Percentiles rank a stretch among this genome's conserved stretches.
phyloP scores from a whole-genome alignment of 2,888 invertebrate genomes.

The Ormyrus pomaceus region DNA sequence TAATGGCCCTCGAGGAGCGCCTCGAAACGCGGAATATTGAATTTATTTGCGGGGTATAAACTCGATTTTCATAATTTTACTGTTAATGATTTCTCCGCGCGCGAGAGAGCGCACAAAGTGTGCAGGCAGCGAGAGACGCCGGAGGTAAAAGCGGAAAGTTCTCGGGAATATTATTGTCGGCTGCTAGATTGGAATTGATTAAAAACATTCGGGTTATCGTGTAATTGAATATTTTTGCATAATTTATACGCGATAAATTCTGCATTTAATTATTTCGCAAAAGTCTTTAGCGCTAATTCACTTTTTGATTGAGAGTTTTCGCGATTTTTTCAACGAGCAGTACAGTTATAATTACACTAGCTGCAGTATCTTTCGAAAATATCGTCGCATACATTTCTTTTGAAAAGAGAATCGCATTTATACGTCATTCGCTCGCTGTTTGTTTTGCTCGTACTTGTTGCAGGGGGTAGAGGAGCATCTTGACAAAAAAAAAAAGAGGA shows the following conservation, averaged over 20 bases:
- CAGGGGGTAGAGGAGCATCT: background rate
- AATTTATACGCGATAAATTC: too few species aligned
- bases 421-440: background rate
- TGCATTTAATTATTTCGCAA: too few species aligned
- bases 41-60: conserved; percentile 30
- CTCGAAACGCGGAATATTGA: conserved; percentile 27
- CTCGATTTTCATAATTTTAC: conserved; percentile 44
- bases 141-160: background rate
- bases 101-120: background rate
- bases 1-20: conserved; percentile 31
- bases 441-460: background rate
- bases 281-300: too few species aligned
- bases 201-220: background rate
- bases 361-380: too few species aligned
- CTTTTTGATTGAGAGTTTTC: too few species aligned
- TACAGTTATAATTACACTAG: too few species aligned
- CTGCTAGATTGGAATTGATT: conserved; percentile 7
- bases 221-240: too few species aligned
- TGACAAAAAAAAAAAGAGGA: background rate
- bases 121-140: background rate
- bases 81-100: conserved; percentile 32
- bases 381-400: too few species aligned
- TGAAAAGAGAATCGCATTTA: too few species aligned
- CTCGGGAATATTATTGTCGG: background rate
- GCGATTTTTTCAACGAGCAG: too few species aligned